Percentiles rank a stretch among this genome's conserved stretches.
These are phyloP conservation scores for Luscinia luscinia DNA, from an alignment of 2,797 vertebrate genomes.

Conservation along the genomic window DNA sequence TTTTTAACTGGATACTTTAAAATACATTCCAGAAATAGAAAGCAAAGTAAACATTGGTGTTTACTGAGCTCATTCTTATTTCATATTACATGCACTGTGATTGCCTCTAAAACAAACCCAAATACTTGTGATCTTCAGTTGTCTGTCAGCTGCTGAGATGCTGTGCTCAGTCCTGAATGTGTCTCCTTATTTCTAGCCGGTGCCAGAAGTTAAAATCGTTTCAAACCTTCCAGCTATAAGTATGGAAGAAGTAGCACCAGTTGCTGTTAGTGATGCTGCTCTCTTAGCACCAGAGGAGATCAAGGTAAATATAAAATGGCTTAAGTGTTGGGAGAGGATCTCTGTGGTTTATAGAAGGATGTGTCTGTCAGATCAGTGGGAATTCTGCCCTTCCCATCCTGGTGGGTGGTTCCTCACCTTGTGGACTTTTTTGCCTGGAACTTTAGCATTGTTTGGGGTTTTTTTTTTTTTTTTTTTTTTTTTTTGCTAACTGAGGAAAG, in stretches of 20 bases:
- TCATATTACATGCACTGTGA: background rate
- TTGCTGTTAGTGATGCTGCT: slow-evolving; percentile 88
- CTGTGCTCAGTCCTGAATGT: background rate
- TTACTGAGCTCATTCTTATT: background rate
- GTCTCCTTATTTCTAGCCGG: slow-evolving; percentile 76
- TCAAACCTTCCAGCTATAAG: slow-evolving; percentile 92
- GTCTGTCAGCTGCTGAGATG: background rate
- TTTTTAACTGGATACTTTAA: background rate
- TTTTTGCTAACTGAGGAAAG: background rate
- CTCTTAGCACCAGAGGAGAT: slow-evolving; percentile 96
- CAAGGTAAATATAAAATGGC: slow-evolving; percentile 80
- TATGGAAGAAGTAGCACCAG: slow-evolving; percentile 96
- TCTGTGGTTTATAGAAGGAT: background rate
- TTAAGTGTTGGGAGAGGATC: background rate
- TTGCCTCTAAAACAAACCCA: background rate
- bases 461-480: background rate
- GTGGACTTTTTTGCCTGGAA: background rate
- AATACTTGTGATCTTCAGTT: background rate
- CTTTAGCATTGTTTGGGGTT: background rate
- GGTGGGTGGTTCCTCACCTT: background rate
- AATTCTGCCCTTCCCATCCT: background rate
- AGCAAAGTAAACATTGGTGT: background rate
- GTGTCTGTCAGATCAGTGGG: background rate
- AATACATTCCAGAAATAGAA: background rate
- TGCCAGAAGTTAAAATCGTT: slow-evolving; percentile 94